Percentiles rank a stretch among this genome's conserved stretches.
These are phyloP conservation scores for Aspidoscelis tigris DNA, from an alignment of 2,113 vertebrate genomes.

Conservation along the genomic window DNA sequence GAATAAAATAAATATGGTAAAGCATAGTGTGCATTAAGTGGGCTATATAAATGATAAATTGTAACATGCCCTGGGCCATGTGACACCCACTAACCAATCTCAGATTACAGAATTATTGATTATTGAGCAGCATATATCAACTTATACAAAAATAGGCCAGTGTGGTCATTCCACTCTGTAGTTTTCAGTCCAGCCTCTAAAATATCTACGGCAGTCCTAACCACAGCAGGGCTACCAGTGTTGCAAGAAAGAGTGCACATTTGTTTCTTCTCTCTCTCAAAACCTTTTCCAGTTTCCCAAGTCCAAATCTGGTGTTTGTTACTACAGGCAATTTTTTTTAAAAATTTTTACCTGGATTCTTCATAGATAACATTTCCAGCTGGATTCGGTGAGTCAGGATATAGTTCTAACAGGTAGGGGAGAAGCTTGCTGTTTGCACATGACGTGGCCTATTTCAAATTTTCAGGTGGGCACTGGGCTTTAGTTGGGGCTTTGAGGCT, in stretches of 20 bases:
- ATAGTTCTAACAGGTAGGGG: too few species aligned
- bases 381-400: not conserved
- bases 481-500: too few species aligned
- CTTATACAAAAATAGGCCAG: conserved; percentile 28
- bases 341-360: not conserved
- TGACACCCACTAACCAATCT: conserved; percentile 43
- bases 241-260: too few species aligned
- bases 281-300: not conserved
- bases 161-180: not conserved
- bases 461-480: not conserved
- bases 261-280: not conserved
- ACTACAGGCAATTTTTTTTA: not conserved
- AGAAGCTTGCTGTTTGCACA: not conserved
- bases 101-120: conserved; percentile 42
- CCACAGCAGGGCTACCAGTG: too few species aligned
- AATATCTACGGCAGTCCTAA: conserved; percentile 3
- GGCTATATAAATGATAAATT: conserved; percentile 40
- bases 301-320: not conserved
- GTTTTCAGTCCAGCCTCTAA: not conserved
- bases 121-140: conserved; percentile 36
- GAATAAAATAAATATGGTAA: conserved; percentile 36
- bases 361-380: not conserved
- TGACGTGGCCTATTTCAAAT: not conserved
- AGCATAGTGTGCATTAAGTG: conserved; percentile 28
- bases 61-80: conserved; percentile 35